Base-by-base conservation (phyloP, 2,113 vertebrate species). In the Meles meles region DNA sequence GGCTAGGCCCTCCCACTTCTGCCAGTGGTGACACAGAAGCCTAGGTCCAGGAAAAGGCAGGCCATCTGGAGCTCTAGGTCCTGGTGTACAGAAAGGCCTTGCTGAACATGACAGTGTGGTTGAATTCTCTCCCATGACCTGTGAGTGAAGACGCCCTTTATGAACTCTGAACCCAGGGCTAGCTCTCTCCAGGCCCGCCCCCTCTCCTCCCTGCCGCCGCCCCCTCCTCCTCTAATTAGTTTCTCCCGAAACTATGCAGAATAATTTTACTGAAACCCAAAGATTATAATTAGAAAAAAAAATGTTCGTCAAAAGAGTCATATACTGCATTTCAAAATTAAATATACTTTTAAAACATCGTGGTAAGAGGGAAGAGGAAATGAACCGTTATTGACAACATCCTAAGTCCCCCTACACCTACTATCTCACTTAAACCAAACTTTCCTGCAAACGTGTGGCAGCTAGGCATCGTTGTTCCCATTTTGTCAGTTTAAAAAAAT, bases 241-340 rank as follows among this genome's bases (percentile, higher is more conserved):
- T 85, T 88, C 69, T 31, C 15, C 83, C 88, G 57, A 79, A 94
- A 65, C 49, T 82, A 83, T 34, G 2, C 55, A 88, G 57, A 61
- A 55, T 76, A 57, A 83, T 88, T 92, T 88, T 71, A 83, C 57
- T 81, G 77, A 79, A 82, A 79, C 27, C 65, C 59, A 74, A 93
- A 94, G 82, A 79, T 83, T 23, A 85, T 47, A 80, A 88, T 47
- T 88, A 94, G 61, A 69, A 89, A 94, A 86, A 25, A 77, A 92
- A 95, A 67, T 31, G 17, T 79, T 52, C 65, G n/a, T 27, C 39
- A 12, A 87, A 90, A 67, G 31, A 80, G 12, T 79, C 42, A 23
- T 47, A 49, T 23, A 61, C 42, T 82, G 39, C 17, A 89, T 89
- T 80, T 79, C n/a, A 89, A 79, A 95, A 84, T 44, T 71, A 82